A percentile compares a stretch with the other conserved stretches of the same genome.
These are phyloP conservation scores for Rhombomys opimus DNA, from an alignment of 2,113 vertebrate species.

Conservation along the genomic window DNA sequence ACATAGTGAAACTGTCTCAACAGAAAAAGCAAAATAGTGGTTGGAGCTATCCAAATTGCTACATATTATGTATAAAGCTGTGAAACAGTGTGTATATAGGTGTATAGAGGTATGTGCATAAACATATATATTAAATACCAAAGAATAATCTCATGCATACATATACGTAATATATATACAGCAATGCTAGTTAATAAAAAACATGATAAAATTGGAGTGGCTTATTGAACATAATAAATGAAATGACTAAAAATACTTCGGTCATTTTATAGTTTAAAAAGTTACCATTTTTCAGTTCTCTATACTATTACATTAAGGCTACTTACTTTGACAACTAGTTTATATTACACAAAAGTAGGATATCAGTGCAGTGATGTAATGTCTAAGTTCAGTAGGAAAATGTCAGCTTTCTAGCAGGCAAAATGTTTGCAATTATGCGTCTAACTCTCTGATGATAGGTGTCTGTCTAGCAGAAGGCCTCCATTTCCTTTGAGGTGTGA, in stretches of 20 bases:
- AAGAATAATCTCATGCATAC: not conserved
- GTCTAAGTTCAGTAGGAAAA: conserved; percentile 60
- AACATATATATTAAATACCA: conserved; percentile 6
- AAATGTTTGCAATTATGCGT: conserved; percentile 61
- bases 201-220: not conserved
- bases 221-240: conserved; percentile 25
- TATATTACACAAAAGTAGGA: conserved; percentile 50
- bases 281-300: conserved; percentile 11
- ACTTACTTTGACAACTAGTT: conserved; percentile 49
- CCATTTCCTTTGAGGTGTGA: conserved; percentile 52
- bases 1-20: not conserved
- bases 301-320: not conserved
- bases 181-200: not conserved
- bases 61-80: conserved; percentile 9
- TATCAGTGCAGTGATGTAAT: conserved; percentile 53
- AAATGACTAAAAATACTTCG: not conserved
- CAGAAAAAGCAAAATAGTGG: not conserved
- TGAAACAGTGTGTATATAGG: not conserved
- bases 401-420: conserved; percentile 7
- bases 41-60: not conserved
- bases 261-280: not conserved
- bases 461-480: conserved; percentile 11
- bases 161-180: not conserved
- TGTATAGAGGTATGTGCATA: not conserved
- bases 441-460: conserved; percentile 59